Conservation (phyloP, 2,797 vertebrate genomes). For the Danio kyathit region DNA sequence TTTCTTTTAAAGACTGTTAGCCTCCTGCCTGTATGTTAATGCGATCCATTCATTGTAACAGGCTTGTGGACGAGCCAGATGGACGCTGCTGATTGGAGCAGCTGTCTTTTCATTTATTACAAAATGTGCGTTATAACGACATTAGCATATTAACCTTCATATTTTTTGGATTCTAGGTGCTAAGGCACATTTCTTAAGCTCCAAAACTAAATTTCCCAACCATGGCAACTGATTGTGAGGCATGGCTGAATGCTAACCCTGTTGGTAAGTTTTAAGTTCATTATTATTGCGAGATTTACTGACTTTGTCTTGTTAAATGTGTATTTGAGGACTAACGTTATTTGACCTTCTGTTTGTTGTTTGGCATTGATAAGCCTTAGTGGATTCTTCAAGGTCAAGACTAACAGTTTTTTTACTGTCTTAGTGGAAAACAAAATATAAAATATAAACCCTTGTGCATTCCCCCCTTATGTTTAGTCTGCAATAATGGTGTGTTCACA, state of each 20-base stretch:
- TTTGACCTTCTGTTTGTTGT: not conserved
- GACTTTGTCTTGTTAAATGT: not conserved
- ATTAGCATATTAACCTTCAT: not conserved
- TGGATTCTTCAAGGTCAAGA: not conserved
- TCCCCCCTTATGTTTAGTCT: too few relatives aligned
- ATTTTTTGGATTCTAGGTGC: constrained; percentile 10
- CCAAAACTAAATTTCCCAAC: constrained; percentile 49
- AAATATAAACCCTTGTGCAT: not conserved
- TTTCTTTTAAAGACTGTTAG: not conserved
- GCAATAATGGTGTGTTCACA: too few relatives aligned
- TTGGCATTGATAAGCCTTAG: not conserved
- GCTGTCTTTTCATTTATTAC: not conserved
- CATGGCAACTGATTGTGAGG: constrained; percentile 85
- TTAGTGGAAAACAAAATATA: not conserved
- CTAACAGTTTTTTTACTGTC: not conserved
- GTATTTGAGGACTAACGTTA: not conserved
- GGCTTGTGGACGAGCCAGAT: constrained; percentile 30
- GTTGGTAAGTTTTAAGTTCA: constrained; percentile 76
- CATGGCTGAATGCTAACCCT: constrained; percentile 85
- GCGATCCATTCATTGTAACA: constrained; percentile 8
- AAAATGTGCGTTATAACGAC: not conserved
- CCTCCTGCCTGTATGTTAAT: not conserved
- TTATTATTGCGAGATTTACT: constrained; percentile 46
- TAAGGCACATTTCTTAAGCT: constrained; percentile 6
- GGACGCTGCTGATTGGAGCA: constrained; percentile 35